Base-by-base conservation (phyloP, 2,797 vertebrate genomes). In the Coccyzus lansbergi region DNA sequence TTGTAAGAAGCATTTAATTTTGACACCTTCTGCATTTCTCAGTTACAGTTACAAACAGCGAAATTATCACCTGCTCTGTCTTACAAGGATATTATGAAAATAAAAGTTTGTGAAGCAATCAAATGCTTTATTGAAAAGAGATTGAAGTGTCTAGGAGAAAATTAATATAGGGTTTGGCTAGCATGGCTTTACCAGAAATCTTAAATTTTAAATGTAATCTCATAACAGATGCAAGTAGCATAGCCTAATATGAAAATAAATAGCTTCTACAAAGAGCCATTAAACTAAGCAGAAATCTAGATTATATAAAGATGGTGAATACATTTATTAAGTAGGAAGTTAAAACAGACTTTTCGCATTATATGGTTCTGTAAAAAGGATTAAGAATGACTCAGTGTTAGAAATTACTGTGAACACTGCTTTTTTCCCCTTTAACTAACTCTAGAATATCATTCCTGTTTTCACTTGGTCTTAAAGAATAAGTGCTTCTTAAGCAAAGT, bases 161-260 rank as follows among this genome's bases (percentile, higher is more conserved):
- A 88, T 52, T 25, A 82, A 67, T 51, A 60, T 1, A 64, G 52
- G 17, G 33, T 67, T 94, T 86, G 51, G 26, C 31, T 40, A 40
- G 31, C 51, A 92, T 38, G 46, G 29, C 19, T 87, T 86, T 68
- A 93, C 80, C 88, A 76, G 81, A 86, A 92, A 86, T 78, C 89
- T 93, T 71, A 68, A 77, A 70, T 60, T 77, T 59, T 77, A 92
- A 70, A 84, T 63, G 40, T 22, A 77, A 92, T 85, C 76, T 87
- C 38, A 1, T 44, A 79, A 63, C 14, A 91, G 64, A 89, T 22
- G 15, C n/a, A 87, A 60, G 60, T 60, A 92, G 59, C 59, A 74
- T 9, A 88, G 65, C 19, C 72, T 51, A 82, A 67, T 7, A 38
- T 17, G 49, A 62, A 77, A 87, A 63, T 6, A 62, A 19, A 59